Evolutionary conservation across 2,113 vertebrate genomes (phyloP).

Genomic region (Rhinoptilus africanus): DNA sequence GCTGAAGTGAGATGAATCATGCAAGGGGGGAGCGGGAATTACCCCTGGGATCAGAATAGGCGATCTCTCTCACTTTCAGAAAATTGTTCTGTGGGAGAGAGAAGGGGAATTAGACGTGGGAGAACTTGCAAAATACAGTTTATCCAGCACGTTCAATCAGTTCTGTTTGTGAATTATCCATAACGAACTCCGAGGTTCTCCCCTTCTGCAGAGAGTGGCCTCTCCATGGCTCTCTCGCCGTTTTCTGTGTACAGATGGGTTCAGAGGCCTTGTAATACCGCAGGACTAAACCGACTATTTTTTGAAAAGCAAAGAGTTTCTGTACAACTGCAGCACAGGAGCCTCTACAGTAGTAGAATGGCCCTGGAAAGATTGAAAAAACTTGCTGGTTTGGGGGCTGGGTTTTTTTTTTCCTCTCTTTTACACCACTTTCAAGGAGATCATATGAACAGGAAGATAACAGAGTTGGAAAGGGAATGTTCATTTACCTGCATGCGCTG

Average conservation of each 20-base stretch:
- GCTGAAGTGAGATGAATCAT: background rate
- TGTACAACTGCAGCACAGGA: background rate
- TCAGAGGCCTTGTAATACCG: background rate
- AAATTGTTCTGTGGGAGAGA: background rate
- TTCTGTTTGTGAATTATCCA: background rate
- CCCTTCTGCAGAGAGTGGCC: background rate
- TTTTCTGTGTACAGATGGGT: background rate
- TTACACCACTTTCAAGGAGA: background rate
- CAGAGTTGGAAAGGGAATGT: background rate
- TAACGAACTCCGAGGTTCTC: background rate
- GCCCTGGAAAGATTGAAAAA: background rate
- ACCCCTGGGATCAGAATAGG: background rate
- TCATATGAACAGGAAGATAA: background rate
- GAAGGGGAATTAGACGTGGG: background rate
- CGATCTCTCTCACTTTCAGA: background rate
- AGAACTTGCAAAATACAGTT: background rate
- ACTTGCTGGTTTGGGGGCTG: background rate
- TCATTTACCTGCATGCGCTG: background rate
- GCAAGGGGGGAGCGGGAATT: background rate
- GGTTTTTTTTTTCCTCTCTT: background rate
- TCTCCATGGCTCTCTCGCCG: background rate
- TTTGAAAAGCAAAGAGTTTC: background rate
- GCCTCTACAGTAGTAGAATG: background rate
- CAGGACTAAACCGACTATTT: background rate
- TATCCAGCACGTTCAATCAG: background rate